Conservation (phyloP, 1,140 invertebrate species). For the Bombus picipes region DNA sequence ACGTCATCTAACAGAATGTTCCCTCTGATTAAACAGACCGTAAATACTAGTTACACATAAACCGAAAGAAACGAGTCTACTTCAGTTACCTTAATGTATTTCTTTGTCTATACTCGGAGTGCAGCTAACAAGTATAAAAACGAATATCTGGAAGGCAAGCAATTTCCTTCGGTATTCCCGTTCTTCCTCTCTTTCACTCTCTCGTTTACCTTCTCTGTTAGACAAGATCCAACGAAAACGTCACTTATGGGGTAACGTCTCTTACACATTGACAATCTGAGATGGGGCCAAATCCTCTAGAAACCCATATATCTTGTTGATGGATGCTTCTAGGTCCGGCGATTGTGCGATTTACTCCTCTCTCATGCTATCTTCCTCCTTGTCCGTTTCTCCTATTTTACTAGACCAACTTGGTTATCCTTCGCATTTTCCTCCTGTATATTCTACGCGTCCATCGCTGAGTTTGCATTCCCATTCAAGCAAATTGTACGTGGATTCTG, state of each 20-base stretch:
- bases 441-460: constrained; percentile 14
- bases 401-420: constrained; percentile 12
- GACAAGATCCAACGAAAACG: constrained; percentile 16
- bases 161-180: constrained; percentile 52
- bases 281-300: constrained; percentile 33
- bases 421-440: constrained; percentile 47
- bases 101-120: constrained; percentile 42
- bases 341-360: constrained; percentile 48
- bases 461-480: constrained; percentile 53
- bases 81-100: constrained; percentile 57
- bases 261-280: constrained; percentile 38
- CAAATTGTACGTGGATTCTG: constrained; percentile 36
- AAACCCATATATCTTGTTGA: constrained; percentile 69
- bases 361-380: neutral
- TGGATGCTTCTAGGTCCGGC: constrained; percentile 64
- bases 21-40: neutral
- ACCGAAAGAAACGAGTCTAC: neutral
- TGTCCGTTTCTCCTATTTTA: too few relatives aligned
- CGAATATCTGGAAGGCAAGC: constrained; percentile 33
- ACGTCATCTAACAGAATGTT: neutral
- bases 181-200: neutral
- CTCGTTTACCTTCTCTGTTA: neutral
- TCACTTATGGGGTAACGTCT: constrained; percentile 25
- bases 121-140: constrained; percentile 26
- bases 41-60: constrained; percentile 26